Conservation (phyloP, 2,888 invertebrate species). For the Melipona beecheii region DNA sequence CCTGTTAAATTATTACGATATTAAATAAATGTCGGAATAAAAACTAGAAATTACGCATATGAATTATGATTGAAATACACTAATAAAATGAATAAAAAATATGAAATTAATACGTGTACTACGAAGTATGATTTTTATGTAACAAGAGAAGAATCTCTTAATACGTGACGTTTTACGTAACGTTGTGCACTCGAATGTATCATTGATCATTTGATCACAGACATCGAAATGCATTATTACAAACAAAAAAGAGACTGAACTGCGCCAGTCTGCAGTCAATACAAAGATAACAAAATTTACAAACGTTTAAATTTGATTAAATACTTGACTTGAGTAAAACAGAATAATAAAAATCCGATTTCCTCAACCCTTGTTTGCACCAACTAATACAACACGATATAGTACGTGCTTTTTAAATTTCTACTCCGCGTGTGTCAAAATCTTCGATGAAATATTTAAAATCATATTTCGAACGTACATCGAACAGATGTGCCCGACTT, state of each 20-base stretch:
- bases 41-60: too few species aligned
- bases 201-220: neutral
- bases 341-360: neutral
- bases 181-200: neutral
- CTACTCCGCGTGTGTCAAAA: neutral
- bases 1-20: neutral
- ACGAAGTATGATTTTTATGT: neutral
- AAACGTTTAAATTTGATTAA: neutral
- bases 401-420: neutral
- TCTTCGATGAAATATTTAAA: slow-evolving; percentile 20
- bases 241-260: neutral
- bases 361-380: neutral
- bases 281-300: neutral
- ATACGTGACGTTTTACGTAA: neutral
- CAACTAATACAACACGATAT: neutral
- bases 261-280: neutral
- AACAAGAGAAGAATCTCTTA: neutral
- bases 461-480: slow-evolving; percentile 17
- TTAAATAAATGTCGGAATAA: neutral
- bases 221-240: neutral
- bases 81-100: neutral
- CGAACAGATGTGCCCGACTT: slow-evolving; percentile 59
- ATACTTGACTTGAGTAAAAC: neutral
- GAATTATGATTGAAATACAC: too few species aligned
- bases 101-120: neutral